phyloP scores from a whole-genome alignment of 2,113 vertebrate genomes.

The Aythya baeri region DNA sequence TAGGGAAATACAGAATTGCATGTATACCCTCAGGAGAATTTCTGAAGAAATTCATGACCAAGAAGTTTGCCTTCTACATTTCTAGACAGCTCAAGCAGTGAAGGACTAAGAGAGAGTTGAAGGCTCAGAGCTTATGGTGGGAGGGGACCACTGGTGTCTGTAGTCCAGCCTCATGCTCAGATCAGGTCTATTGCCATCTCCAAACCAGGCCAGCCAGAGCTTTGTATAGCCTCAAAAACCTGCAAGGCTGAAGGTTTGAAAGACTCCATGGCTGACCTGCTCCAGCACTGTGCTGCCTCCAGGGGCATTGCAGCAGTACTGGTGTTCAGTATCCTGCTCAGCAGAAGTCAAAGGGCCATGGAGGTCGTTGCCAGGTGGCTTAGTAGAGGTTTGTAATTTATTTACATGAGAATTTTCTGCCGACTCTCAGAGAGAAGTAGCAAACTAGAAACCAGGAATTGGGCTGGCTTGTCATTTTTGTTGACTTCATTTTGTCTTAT shows the following conservation, averaged over 20 bases:
- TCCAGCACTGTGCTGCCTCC: fast-evolving
- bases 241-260: neutral
- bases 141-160: neutral
- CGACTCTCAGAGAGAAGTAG: neutral
- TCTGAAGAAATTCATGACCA: neutral
- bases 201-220: neutral
- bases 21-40: neutral
- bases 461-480: neutral
- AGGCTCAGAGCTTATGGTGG: neutral
- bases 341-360: neutral
- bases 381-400: neutral
- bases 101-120: neutral
- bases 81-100: neutral
- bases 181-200: neutral
- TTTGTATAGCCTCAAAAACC: neutral
- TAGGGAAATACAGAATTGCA: neutral
- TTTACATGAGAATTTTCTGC: neutral
- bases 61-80: neutral
- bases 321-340: neutral
- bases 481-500: neutral
- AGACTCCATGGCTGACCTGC: neutral
- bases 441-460: neutral
- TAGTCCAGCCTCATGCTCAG: neutral
- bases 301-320: fast-evolving
- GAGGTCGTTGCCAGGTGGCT: neutral